phyloP scores from a whole-genome alignment of 2,888 invertebrate species.

The Ochropleura plecta region DNA sequence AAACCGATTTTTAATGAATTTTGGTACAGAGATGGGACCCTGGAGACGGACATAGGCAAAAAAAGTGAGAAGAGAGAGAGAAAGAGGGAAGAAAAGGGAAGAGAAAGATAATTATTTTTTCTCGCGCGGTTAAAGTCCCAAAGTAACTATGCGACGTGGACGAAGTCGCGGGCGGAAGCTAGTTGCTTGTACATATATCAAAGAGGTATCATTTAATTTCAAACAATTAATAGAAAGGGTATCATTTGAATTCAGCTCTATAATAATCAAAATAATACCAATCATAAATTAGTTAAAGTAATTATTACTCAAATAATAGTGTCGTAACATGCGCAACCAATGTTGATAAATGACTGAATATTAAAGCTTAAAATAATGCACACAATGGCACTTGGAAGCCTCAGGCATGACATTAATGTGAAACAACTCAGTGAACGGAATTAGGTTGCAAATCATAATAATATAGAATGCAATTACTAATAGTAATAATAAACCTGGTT shows the following conservation, averaged over 20 bases:
- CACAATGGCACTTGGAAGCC: conserved; percentile 51
- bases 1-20: no score
- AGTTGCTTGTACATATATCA: no score
- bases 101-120: no score
- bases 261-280: background rate
- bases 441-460: conserved; percentile 49
- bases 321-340: conserved; percentile 19
- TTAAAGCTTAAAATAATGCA: conserved; percentile 46
- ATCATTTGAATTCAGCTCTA: background rate
- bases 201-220: background rate
- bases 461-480: conserved; percentile 43
- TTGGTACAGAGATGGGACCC: no score
- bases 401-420: conserved; percentile 50
- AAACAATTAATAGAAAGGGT: background rate
- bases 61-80: no score
- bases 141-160: no score
- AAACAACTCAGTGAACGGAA: conserved; percentile 43
- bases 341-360: conserved; percentile 44
- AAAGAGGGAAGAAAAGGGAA: no score
- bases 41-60: no score
- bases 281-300: conserved; percentile 36
- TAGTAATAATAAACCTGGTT: conserved; percentile 29
- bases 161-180: no score
- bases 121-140: no score
- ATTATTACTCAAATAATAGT: conserved; percentile 38